Conservation (phyloP, 2,888 invertebrate species). For the Argynnis bischoffii region DNA sequence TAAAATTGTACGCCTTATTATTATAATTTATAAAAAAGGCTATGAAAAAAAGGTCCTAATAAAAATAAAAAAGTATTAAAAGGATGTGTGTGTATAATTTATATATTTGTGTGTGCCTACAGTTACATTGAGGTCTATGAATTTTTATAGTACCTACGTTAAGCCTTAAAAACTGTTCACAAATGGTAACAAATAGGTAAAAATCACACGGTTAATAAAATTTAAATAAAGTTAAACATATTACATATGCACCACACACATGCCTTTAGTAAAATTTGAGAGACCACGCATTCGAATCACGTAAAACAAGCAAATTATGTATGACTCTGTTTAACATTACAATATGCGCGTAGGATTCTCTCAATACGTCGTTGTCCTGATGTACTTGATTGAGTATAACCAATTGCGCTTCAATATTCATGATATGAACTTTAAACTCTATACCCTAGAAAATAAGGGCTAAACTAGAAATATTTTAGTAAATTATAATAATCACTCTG, state of each 20-base stretch:
- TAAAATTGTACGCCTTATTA: too few relatives aligned
- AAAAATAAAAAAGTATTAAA: too few relatives aligned
- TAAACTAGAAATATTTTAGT: neutral
- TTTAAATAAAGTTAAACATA: neutral
- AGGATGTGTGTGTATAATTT: too few relatives aligned
- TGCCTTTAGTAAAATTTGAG: neutral
- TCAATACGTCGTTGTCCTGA: slow-evolving; percentile 16
- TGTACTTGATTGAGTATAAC: slow-evolving; percentile 17
- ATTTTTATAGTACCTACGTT: too few relatives aligned
- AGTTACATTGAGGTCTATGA: too few relatives aligned
- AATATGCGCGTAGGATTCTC: slow-evolving; percentile 19
- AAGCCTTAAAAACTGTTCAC: too few relatives aligned
- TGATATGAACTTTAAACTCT: slow-evolving; percentile 5
- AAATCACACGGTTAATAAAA: too few relatives aligned
- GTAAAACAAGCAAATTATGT: slow-evolving; percentile 20
- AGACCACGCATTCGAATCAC: slow-evolving; percentile 17
- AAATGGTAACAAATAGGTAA: too few relatives aligned
- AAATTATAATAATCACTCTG: slow-evolving; percentile 12
- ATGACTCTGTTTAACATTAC: slow-evolving; percentile 14
- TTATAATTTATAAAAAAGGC: too few relatives aligned
- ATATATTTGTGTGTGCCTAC: too few relatives aligned
- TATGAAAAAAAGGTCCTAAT: too few relatives aligned
- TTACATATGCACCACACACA: neutral
- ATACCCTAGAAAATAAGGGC: neutral
- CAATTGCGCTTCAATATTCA: slow-evolving; percentile 16